Conservation (phyloP, 2,797 vertebrate genomes). For the Alauda arvensis region DNA sequence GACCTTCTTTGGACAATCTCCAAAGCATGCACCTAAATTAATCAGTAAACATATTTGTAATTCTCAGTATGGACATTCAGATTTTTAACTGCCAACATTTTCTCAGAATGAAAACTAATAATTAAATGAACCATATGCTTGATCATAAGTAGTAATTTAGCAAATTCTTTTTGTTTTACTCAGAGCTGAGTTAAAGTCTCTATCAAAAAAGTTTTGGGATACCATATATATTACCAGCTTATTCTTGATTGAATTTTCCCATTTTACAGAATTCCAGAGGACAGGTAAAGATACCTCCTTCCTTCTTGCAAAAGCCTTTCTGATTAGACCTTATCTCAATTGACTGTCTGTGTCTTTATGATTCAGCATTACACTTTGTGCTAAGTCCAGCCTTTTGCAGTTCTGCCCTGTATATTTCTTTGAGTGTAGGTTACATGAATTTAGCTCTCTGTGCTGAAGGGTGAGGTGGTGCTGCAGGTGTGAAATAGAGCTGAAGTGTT, state of each 20-base stretch:
- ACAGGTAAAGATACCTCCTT: neutral
- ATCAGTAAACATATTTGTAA: neutral
- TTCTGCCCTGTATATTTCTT: rapidly evolving
- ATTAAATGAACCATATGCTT: neutral
- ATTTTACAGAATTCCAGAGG: neutral
- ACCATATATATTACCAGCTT: neutral
- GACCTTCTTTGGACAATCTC: neutral
- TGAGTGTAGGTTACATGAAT: neutral
- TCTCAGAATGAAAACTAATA: neutral
- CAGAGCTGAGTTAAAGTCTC: neutral
- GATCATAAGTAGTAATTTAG: neutral
- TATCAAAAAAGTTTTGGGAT: neutral
- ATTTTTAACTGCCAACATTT: neutral
- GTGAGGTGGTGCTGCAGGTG: neutral
- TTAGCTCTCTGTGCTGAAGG: neutral
- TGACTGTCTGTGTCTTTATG: neutral
- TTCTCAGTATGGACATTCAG: neutral
- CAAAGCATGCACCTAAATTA: neutral
- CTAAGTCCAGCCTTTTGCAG: neutral
- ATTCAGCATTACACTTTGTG: neutral
- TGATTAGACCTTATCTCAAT: neutral
- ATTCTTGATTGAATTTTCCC: neutral
- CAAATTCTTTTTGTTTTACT: neutral
- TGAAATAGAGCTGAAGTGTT: neutral
- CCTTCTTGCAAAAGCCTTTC: neutral